phyloP scores from a whole-genome alignment of 2,113 vertebrate species.

The Thymallus thymallus region DNA sequence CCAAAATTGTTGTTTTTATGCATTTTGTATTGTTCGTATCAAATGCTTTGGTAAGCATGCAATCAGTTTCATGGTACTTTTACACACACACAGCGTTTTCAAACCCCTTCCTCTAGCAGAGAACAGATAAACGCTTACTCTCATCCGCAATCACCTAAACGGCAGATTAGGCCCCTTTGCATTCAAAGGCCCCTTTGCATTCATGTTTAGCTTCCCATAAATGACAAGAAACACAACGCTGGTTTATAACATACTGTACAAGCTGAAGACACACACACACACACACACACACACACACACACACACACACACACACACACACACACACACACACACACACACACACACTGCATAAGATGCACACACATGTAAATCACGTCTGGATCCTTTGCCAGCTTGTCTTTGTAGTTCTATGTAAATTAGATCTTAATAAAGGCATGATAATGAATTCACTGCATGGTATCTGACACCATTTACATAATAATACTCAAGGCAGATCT shows the following conservation, averaged over 20 bases:
- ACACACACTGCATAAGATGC: not conserved
- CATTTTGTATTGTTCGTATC: too few relatives aligned
- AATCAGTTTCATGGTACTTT: not conserved
- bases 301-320: not conserved
- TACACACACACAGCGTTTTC: not conserved
- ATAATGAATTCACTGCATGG: slow-evolving; percentile 60
- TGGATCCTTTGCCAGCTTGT: slow-evolving; percentile 25
- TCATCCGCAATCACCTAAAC: not conserved
- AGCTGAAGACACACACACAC: not conserved
- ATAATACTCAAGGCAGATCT: slow-evolving; percentile 50
- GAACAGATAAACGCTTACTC: not conserved
- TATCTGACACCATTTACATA: slow-evolving; percentile 58
- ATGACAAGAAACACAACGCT: not conserved
- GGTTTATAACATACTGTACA: not conserved
- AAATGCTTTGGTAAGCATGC: not conserved
- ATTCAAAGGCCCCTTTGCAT: not conserved
- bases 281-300: not conserved
- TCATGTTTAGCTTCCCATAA: not conserved
- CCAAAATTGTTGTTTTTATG: too few relatives aligned
- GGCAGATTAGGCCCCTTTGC: not conserved
- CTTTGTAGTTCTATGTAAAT: slow-evolving; percentile 45
- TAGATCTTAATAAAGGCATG: slow-evolving; percentile 46
- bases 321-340: not conserved
- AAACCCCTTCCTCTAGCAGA: not conserved
- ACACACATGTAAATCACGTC: slow-evolving; percentile 31